Conservation (phyloP, 2,113 vertebrate genomes). For the Riparia riparia region DNA sequence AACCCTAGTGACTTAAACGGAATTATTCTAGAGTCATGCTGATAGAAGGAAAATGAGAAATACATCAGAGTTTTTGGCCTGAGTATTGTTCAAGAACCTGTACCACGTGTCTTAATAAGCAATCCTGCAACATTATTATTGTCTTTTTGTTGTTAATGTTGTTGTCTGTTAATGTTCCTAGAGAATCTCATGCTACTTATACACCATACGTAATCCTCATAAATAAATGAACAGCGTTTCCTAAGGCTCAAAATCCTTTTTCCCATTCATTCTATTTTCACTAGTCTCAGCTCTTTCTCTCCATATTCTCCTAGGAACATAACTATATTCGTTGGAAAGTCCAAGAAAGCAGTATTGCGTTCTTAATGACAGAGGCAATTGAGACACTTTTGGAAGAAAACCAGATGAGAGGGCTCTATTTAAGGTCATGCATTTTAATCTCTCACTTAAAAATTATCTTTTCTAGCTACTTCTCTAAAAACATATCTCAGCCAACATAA, state of each 20-base stretch:
- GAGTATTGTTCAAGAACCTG: not conserved
- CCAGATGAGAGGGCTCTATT: slow-evolving; percentile 56
- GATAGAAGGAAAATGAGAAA: slow-evolving; percentile 10
- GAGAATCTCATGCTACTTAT: slow-evolving; percentile 41
- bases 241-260: slow-evolving; percentile 46
- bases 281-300: slow-evolving; percentile 57
- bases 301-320: slow-evolving; percentile 65
- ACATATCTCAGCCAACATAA: slow-evolving; percentile 40
- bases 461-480: slow-evolving; percentile 49
- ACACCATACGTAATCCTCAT: not conserved
- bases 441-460: slow-evolving; percentile 49
- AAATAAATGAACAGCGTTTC: slow-evolving; percentile 52
- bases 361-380: slow-evolving; percentile 64
- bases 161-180: slow-evolving; percentile 6
- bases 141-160: not conserved
- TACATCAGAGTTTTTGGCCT: slow-evolving; percentile 9
- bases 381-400: slow-evolving; percentile 61
- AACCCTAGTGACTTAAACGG: not conserved
- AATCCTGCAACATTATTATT: not conserved
- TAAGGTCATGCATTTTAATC: slow-evolving; percentile 66
- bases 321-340: slow-evolving; percentile 61
- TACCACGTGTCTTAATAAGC: not conserved
- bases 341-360: slow-evolving; percentile 61
- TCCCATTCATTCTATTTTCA: slow-evolving; percentile 42
- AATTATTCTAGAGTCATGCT: slow-evolving; percentile 3